Base-by-base conservation (phyloP, 1,140 invertebrate genomes). In the Solen grandis region DNA sequence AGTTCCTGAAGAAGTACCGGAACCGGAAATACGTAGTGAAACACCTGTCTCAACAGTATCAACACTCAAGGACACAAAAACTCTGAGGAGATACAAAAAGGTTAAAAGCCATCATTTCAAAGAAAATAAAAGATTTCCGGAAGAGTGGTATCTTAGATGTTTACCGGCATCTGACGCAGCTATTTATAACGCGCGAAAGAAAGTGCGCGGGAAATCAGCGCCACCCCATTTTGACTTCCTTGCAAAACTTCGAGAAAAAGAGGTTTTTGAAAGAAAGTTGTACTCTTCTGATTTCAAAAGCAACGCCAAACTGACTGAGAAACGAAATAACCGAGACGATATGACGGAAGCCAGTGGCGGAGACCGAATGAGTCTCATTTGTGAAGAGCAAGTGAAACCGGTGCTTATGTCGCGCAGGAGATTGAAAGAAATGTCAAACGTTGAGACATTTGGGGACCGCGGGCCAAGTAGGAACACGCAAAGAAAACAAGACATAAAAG, bases 101-200 rank as follows among this genome's bases (percentile, higher is more conserved):
- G 66, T 78, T 14, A 35, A 29, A 29, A 10, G 60, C 19, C 33
- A 33, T 19, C 62, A 62, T 57, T 78, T 78, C 60, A 78, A 78
- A 60, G 75, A 78, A 57, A 78, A 78, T 65, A 66, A 66, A 22
- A 29, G 75, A 29, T 84, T 74, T 66, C 85, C 85, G 8, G 46
- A 73, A 46, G 83, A 84, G 59, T 86, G 83, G 83, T 86, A 83
- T 27, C 74, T 81, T 3, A 68, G 69, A 22, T 78, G 75, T 31
- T 55, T 86, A 31, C 85, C 77, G 19, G 83, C 85, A 0, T 81
- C 83, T 13, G 85, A 86, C 75, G 79, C 78, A 5, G 77, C 73
- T 1, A 65, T 86, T 41, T 72, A 81, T 25, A 79, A 81, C 50
- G 54, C 76, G 2, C 69, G 80, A 1, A 65, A 78, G 25, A 72